Evolutionary conservation across 2,888 invertebrate species (phyloP).

Genomic region (Pristionchus arcanus): DNA sequence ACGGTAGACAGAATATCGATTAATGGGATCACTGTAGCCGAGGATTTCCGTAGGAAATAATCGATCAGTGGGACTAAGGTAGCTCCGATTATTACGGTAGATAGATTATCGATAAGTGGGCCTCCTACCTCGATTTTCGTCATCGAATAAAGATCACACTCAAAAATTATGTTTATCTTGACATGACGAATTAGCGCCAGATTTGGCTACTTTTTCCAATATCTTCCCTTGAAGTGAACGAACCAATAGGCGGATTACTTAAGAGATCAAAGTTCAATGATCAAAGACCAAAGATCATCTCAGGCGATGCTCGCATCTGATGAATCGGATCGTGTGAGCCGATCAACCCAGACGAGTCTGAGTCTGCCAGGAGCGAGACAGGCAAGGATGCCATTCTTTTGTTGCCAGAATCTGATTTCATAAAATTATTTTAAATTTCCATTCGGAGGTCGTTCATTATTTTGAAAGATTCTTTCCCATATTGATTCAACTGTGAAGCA

Average conservation of each 20-base stretch:
- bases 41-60: no score
- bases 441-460: no score
- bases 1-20: no score
- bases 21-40: no score
- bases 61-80: no score
- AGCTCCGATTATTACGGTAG: no score
- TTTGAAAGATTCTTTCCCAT: no score
- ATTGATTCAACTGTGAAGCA: not conserved
- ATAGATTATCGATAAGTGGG: not conserved
- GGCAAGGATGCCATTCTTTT: conserved; percentile 47
- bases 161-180: not conserved
- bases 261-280: not conserved
- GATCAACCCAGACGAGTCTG: conserved; percentile 57
- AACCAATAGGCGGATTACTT: not conserved
- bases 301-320: conserved; percentile 38
- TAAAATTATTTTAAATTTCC: no score
- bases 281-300: not conserved
- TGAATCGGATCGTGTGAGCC: conserved; percentile 47
- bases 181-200: no score
- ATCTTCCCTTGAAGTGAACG: no score
- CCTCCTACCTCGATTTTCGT: conserved; percentile 20
- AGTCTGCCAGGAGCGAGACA: conserved; percentile 63
- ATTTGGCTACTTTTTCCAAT: no score
- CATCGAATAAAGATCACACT: not conserved
- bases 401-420: not conserved